phyloP scores from a whole-genome alignment of 2,888 invertebrate species.

The Drosophila parthenogenetica region DNA sequence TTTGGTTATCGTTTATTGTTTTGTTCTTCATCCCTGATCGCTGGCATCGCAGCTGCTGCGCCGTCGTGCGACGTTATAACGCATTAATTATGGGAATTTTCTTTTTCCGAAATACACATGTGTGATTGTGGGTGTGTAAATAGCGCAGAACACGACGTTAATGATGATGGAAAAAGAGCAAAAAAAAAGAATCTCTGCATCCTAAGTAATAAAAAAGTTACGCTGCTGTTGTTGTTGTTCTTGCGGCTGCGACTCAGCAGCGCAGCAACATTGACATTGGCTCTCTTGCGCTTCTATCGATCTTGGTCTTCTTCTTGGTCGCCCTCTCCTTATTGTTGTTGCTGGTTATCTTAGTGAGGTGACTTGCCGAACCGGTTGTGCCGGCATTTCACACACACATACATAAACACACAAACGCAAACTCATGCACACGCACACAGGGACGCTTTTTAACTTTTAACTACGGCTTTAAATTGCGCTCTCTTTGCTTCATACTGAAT shows the following conservation, averaged over 20 bases:
- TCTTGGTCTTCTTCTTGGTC: slow-evolving; percentile 21
- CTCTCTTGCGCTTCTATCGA: slow-evolving; percentile 12
- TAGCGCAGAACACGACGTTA: slow-evolving; percentile 19
- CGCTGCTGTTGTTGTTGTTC: slow-evolving; percentile 9
- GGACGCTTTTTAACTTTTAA: slow-evolving; percentile 51
- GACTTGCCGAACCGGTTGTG: slow-evolving; percentile 78
- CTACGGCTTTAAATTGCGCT: slow-evolving; percentile 57
- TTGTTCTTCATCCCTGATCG: slow-evolving; percentile 41
- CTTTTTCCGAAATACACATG: slow-evolving; percentile 26
- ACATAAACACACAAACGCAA: slow-evolving; percentile 31
- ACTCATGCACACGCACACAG: slow-evolving; percentile 38
- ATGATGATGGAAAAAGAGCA: slow-evolving; percentile 14
- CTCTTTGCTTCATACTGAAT: slow-evolving; percentile 36
- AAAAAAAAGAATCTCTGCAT: slow-evolving; percentile 32
- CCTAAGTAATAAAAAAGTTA: slow-evolving; percentile 10
- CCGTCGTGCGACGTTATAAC: slow-evolving; percentile 43
- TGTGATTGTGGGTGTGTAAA: slow-evolving; percentile 28
- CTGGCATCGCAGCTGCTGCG: slow-evolving; percentile 40
- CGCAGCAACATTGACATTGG: slow-evolving; percentile 56
- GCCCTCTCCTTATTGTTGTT: slow-evolving; percentile 32
- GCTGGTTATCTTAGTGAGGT: slow-evolving; percentile 53
- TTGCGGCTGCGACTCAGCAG: slow-evolving; percentile 20
- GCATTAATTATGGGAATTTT: slow-evolving; percentile 76
- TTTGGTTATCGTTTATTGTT: slow-evolving; percentile 30
- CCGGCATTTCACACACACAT: slow-evolving; percentile 69